Base-by-base conservation (phyloP, 2,113 vertebrate species). In the Ceyx margarethae region DNA sequence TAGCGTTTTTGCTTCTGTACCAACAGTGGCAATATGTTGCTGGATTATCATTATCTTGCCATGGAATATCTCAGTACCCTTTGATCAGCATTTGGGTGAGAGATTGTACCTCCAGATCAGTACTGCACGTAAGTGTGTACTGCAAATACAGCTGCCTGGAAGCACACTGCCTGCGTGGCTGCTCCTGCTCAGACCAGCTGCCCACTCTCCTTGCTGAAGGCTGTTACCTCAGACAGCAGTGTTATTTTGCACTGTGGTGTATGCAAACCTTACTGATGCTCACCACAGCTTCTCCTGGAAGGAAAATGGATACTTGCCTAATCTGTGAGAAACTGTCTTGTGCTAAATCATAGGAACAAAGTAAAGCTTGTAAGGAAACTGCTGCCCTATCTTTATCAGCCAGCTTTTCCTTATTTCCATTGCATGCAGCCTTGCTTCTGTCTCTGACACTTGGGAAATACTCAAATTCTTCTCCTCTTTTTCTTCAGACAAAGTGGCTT, bases 111-210 rank as follows among this genome's bases (percentile, higher is more conserved):
- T 75, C 56, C 76, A 89, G 75, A 80, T 18, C 87, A 79, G 57
- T 58, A 7, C 56, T 60, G 61, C 57, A 61, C 28, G 79, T 92
- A 86, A 74, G 58, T 37, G 62, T 50, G 91, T 66, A 58, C 72
- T 87, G 87, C 75, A 95, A 95, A 93, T 68, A 85, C 29, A 92
- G 56, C 77, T 89, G 91, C 73, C 75, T 91, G 71, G 66, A 91
- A 85, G 67, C 0, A 2, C 1, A 0, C 57, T 81, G 58, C 62
- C 74, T 29, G n/a, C 20, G 76, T 79, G 72, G 57, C 76, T 77
- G 6, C 37, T 73, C 61, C 56, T 65, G 21, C 21, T 62, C 73
- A 73, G 16, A 73, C 8, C 79, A 58, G 56, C 60, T 89, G 84
- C 12, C 78, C 4, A 35, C 46, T 80, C 84, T 69, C 77, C 81